phyloP scores from a whole-genome alignment of 1,140 invertebrate species.

The Piezodorus guildinii region DNA sequence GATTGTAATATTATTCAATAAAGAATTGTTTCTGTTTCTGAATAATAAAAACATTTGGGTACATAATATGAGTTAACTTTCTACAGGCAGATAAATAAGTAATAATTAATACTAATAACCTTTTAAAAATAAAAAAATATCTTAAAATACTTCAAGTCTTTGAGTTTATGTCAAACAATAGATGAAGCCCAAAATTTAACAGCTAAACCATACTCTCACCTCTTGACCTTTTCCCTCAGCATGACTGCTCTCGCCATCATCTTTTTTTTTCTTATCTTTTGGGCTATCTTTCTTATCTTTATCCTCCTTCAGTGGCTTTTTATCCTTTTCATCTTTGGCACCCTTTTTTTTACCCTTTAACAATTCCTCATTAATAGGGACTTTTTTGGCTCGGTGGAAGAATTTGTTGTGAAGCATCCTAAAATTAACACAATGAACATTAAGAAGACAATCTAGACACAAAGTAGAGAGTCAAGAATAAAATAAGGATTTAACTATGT shows the following conservation, averaged over 20 bases:
- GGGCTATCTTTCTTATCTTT: constrained; percentile 47
- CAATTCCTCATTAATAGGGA: constrained; percentile 63
- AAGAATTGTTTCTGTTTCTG: no score
- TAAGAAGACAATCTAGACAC: neutral
- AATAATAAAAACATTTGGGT: no score
- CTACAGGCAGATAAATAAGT: no score
- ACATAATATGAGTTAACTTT: no score
- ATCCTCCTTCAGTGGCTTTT: constrained; percentile 44
- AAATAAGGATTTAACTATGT: constrained; percentile 5
- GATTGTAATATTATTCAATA: no score
- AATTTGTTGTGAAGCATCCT: constrained; percentile 83
- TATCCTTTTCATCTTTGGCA: constrained; percentile 40
- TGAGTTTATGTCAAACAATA: no score
- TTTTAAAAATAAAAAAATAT: no score
- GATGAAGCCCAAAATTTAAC: no score
- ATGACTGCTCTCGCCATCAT: constrained; percentile 41
- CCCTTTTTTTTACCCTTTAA: constrained; percentile 44
- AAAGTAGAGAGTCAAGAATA: neutral
- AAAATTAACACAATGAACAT: constrained; percentile 15
- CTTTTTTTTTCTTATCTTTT: constrained; percentile 36
- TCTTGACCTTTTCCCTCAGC: constrained; percentile 38
- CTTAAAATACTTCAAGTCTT: no score
- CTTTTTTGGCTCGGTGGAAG: constrained; percentile 88
- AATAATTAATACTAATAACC: no score
- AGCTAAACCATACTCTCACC: neutral